Percentiles rank a stretch among this genome's conserved stretches.
phyloP scores from a whole-genome alignment of 2,888 invertebrate genomes.

The Machimus atricapillus region DNA sequence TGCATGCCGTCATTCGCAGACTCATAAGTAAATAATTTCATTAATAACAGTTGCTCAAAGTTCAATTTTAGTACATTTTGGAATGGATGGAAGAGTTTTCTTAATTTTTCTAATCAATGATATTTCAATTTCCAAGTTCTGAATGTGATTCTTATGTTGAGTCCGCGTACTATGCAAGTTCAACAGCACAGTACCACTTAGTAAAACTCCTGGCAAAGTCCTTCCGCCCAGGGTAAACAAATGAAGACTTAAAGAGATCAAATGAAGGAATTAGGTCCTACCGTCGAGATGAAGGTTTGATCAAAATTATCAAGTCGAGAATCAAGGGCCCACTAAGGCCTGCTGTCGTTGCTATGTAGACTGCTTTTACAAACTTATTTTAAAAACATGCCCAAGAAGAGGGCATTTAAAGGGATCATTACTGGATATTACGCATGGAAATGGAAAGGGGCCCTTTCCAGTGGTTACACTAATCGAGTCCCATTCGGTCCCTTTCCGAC shows the following conservation, averaged over 20 bases:
- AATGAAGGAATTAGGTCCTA: neutral
- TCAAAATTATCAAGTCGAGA: neutral
- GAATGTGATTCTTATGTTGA: neutral
- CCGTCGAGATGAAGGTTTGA: neutral
- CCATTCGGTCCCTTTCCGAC: neutral
- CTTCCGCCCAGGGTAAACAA: neutral
- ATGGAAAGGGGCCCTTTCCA: neutral
- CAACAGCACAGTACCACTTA: neutral
- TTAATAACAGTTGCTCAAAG: no score
- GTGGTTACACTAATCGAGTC: neutral
- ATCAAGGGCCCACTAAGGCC: neutral
- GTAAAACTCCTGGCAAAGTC: neutral
- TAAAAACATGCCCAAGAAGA: neutral
- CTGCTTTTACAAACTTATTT: neutral
- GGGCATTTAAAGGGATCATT: neutral
- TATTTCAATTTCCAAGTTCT: neutral
- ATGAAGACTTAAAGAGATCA: neutral
- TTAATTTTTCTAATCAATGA: no score
- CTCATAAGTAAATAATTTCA: no score
- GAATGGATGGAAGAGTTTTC: no score
- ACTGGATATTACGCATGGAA: neutral
- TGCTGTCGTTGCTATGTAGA: neutral
- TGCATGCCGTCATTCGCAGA: no score
- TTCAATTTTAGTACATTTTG: no score
- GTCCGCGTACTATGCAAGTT: neutral